A percentile compares a stretch with the other conserved stretches of the same genome.
phyloP scores from a whole-genome alignment of 2,888 invertebrate genomes.

The Candidula unifasciata region DNA sequence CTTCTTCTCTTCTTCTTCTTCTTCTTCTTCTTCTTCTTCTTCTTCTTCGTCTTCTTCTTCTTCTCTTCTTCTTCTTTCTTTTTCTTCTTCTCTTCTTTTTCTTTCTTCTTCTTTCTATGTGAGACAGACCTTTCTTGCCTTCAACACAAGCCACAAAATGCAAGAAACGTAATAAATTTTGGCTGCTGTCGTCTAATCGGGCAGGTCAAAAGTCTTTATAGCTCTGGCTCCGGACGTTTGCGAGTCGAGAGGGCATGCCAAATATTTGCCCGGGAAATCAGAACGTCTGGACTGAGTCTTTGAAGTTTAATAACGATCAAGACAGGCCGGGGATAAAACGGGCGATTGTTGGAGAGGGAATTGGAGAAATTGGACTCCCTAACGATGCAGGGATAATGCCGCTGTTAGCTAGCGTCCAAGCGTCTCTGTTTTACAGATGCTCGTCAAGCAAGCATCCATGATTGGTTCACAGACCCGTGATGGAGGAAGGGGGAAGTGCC shows the following conservation, averaged over 20 bases:
- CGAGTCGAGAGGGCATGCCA: conserved; percentile 20
- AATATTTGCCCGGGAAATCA: conserved; percentile 1
- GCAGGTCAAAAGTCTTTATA: not conserved
- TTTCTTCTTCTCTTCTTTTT: not conserved
- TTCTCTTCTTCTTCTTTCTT: not conserved
- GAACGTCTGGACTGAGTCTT: not conserved
- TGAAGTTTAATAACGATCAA: not conserved
- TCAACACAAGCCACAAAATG: not conserved
- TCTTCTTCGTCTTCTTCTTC: no score
- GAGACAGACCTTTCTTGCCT: not conserved
- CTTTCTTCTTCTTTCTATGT: not conserved
- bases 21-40: not conserved
- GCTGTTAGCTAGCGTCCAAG: no score
- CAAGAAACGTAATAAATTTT: not conserved
- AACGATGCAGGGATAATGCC: not conserved
- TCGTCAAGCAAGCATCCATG: no score
- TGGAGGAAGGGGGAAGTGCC: no score
- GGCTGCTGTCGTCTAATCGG: not conserved
- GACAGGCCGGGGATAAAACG: not conserved
- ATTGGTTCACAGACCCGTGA: no score
- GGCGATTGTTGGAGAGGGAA: not conserved
- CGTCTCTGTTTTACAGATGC: no score
- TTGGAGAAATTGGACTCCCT: not conserved
- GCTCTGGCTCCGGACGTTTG: no score
- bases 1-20: not conserved